Evolutionary conservation across 2,888 invertebrate genomes (phyloP).

Genomic region (Priocnemis perturbator): DNA sequence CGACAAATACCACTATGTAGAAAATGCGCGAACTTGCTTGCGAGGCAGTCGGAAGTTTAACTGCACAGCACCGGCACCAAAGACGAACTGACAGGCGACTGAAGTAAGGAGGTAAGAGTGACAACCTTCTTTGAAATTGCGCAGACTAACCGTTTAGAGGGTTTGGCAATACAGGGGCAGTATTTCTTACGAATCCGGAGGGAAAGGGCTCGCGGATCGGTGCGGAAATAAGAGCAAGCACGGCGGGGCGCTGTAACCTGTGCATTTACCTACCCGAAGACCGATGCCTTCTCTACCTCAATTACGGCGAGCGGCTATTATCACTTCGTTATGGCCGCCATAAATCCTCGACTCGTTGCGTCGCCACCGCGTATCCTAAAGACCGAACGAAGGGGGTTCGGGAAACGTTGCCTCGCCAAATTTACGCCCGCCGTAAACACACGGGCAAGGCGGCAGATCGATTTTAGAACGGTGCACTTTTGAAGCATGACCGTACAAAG

Average conservation of each 20-base stretch:
- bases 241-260: constrained; percentile 65
- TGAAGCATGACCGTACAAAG: no score
- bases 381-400: constrained; percentile 16
- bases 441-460: no score
- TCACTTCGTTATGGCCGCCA: constrained; percentile 71
- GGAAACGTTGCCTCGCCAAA: no score
- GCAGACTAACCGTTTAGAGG: constrained; percentile 23
- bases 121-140: neutral
- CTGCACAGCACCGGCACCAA: neutral
- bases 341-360: constrained; percentile 68
- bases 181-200: constrained; percentile 24
- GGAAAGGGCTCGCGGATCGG: constrained; percentile 13
- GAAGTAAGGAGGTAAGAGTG: constrained; percentile 8
- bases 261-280: constrained; percentile 58
- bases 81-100: constrained; percentile 21
- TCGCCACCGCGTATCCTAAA: constrained; percentile 44
- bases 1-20: neutral
- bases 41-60: neutral
- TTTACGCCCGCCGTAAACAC: no score
- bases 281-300: constrained; percentile 55
- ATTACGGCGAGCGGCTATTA: constrained; percentile 68
- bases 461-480: no score
- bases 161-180: constrained; percentile 35
- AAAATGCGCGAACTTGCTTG: neutral
- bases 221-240: constrained; percentile 64